phyloP scores from a whole-genome alignment of 1,140 invertebrate genomes.

The Euglossa dilemma region DNA sequence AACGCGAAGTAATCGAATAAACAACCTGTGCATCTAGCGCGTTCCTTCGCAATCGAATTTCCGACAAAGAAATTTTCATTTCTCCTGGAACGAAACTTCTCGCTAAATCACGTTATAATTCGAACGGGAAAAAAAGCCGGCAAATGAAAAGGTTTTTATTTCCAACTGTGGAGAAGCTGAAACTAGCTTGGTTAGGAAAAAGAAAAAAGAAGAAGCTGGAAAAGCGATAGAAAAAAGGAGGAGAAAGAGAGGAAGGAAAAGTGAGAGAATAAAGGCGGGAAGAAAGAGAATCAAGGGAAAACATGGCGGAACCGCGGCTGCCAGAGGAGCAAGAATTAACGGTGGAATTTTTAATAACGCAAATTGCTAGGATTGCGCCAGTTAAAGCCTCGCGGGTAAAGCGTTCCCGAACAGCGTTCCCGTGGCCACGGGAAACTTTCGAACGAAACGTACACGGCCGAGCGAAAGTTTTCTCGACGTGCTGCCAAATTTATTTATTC shows the following conservation, averaged over 20 bases:
- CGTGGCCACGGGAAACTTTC: slow-evolving; percentile 38
- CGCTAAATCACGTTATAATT: not conserved
- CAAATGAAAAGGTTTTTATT: not conserved
- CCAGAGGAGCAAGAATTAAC: slow-evolving; percentile 57
- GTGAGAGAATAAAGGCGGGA: too few relatives aligned
- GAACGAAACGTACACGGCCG: not conserved
- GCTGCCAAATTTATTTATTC: slow-evolving; percentile 59
- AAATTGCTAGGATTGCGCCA: slow-evolving; percentile 39
- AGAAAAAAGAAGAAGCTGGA: too few relatives aligned
- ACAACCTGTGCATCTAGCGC: not conserved
- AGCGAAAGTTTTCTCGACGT: slow-evolving; percentile 26
- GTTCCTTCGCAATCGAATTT: not conserved
- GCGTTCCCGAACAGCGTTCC: slow-evolving; percentile 7
- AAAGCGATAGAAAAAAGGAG: not conserved
- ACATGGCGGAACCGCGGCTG: not conserved
- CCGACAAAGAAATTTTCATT: not conserved
- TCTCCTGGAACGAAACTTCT: not conserved
- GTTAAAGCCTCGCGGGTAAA: slow-evolving; percentile 1
- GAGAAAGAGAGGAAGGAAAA: not conserved
- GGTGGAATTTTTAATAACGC: slow-evolving; percentile 74
- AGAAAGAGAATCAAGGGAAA: not conserved
- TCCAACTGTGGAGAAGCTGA: not conserved
- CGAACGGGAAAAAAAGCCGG: not conserved
- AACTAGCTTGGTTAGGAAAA: not conserved
- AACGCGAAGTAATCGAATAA: not conserved